These are phyloP conservation scores for Drosophila testacea DNA, from an alignment of 2,888 invertebrate species.

Conservation along the genomic window DNA sequence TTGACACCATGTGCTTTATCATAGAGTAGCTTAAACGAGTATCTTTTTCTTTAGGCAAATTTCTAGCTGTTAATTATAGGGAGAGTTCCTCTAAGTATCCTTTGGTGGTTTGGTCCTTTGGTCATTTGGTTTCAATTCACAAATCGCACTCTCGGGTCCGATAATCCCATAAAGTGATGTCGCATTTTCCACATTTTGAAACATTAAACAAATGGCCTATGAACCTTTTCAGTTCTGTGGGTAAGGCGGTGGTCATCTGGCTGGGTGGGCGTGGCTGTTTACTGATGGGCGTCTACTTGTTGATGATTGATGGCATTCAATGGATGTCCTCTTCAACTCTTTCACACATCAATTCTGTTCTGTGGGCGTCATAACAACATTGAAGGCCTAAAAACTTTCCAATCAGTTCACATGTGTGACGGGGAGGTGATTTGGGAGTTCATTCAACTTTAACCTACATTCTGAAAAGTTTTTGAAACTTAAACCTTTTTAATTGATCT, in stretches of 20 bases:
- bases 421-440: not conserved
- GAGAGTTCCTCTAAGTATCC: slow-evolving; percentile 3
- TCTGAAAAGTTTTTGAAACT: not conserved
- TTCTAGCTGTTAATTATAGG: slow-evolving; percentile 21
- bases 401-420: slow-evolving; percentile 24
- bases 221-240: slow-evolving; percentile 26
- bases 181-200: slow-evolving; percentile 26
- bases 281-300: slow-evolving; percentile 52
- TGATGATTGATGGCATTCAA: slow-evolving; percentile 62
- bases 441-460: slow-evolving; percentile 18
- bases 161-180: slow-evolving; percentile 30
- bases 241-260: not conserved
- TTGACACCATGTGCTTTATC: slow-evolving; percentile 19
- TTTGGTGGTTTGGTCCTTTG: not conserved
- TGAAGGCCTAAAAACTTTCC: slow-evolving; percentile 28
- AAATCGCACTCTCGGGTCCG: slow-evolving; percentile 44
- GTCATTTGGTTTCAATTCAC: slow-evolving; percentile 35
- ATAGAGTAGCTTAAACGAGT: not conserved
- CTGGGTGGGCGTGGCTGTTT: slow-evolving; percentile 27
- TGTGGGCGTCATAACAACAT: not conserved
- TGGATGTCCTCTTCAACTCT: slow-evolving; percentile 18
- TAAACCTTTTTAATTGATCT: not conserved
- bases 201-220: slow-evolving; percentile 37
- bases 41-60: slow-evolving; percentile 8
- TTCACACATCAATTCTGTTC: slow-evolving; percentile 7